These are phyloP conservation scores for Anarsia innoxiella DNA, from an alignment of 2,888 invertebrate genomes.

Conservation along the genomic window DNA sequence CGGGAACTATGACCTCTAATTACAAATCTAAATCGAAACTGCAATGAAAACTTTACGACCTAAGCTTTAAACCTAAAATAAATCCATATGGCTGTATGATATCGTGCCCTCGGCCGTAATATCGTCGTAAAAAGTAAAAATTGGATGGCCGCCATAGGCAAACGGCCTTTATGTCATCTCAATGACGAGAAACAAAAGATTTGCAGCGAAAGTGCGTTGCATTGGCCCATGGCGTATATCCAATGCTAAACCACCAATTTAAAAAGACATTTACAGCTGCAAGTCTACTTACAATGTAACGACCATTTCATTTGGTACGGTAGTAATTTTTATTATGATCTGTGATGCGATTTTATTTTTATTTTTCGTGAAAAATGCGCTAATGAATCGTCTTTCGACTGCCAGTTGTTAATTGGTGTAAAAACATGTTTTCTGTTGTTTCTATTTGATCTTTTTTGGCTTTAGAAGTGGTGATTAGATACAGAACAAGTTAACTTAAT, in stretches of 20 bases:
- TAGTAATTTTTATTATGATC: constrained; percentile 2
- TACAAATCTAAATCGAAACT: too few species aligned
- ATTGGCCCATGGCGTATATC: too few species aligned
- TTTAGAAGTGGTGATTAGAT: too few species aligned
- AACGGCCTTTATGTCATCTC: constrained; percentile 53
- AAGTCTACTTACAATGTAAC: too few species aligned
- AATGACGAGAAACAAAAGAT: constrained; percentile 44
- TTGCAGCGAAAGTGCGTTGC: constrained; percentile 9
- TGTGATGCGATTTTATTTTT: constrained; percentile 9
- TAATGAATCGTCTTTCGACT: constrained; percentile 5
- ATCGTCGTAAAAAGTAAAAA: not conserved
- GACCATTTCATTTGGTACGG: not conserved
- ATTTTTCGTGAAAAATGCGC: constrained; percentile 7
- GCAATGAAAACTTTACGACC: too few species aligned
- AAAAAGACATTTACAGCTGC: too few species aligned
- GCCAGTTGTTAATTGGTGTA: constrained; percentile 5
- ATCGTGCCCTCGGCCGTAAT: too few species aligned
- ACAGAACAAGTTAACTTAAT: too few species aligned
- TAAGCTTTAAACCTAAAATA: too few species aligned
- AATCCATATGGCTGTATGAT: too few species aligned
- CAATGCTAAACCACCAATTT: too few species aligned
- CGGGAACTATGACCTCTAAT: too few species aligned
- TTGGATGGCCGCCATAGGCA: constrained; percentile 51
- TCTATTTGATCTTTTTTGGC: not conserved
- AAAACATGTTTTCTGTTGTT: not conserved